These are phyloP conservation scores for Corythornis vintsioides DNA, from an alignment of 2,113 vertebrate genomes.

Conservation along the genomic window DNA sequence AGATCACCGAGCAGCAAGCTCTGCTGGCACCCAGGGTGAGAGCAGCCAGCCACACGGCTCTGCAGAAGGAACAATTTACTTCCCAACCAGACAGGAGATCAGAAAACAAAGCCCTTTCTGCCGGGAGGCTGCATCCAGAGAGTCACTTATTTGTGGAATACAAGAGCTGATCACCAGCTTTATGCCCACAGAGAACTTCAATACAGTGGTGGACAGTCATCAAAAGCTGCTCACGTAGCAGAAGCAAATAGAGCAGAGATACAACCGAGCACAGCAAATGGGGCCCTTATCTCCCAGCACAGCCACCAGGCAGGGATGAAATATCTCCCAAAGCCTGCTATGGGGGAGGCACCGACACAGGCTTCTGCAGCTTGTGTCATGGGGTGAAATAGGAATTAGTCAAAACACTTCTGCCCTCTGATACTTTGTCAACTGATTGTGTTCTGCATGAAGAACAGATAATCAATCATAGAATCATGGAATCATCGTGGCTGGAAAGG, in stretches of 20 bases:
- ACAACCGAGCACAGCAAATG: background rate
- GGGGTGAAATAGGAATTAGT: background rate
- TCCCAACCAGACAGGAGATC: background rate
- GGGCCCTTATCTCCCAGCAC: background rate
- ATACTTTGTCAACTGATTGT: background rate
- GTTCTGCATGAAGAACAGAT: background rate
- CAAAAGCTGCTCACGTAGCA: slow-evolving; percentile 8
- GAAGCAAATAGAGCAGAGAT: background rate
- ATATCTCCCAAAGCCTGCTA: background rate
- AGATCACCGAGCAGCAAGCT: slow-evolving; percentile 15
- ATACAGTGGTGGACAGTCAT: background rate
- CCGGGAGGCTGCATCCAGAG: background rate
- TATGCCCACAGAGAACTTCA: background rate
- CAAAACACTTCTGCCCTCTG: background rate
- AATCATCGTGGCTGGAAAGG: too few species aligned
- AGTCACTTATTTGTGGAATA: background rate
- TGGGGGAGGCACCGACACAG: background rate
- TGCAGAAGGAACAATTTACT: slow-evolving; percentile 26
- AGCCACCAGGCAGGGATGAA: background rate
- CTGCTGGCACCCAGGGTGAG: background rate
- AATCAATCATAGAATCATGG: too few species aligned
- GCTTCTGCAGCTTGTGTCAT: background rate
- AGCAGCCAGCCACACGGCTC: background rate
- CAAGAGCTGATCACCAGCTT: background rate
- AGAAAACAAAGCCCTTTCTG: slow-evolving; percentile 18